These are phyloP conservation scores for Aegotheles bennettii DNA, from an alignment of 2,113 vertebrate species.

Conservation along the genomic window DNA sequence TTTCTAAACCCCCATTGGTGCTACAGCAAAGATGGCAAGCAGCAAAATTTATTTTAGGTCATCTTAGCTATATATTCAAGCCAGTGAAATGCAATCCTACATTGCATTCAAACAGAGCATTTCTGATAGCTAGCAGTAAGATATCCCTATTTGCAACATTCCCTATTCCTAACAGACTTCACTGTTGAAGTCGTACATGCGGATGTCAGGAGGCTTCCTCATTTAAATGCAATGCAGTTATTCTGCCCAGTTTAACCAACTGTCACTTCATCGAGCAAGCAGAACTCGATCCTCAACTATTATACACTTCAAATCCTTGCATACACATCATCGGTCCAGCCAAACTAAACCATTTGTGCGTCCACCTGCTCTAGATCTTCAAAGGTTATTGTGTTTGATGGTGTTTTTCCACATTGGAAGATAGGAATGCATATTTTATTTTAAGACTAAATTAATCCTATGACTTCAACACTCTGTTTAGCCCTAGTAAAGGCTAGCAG, in stretches of 20 bases:
- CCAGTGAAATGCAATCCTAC: neutral
- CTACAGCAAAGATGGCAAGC: neutral
- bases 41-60: neutral
- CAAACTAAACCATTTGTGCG: neutral
- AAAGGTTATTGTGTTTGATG: neutral
- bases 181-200: neutral
- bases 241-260: conserved; percentile 29
- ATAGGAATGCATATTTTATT: neutral
- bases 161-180: neutral
- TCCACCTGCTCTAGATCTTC: neutral
- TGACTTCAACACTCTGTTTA: neutral
- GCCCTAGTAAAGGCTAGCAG: neutral
- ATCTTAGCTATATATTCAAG: neutral
- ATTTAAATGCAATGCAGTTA: conserved; percentile 11
- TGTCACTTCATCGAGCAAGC: neutral
- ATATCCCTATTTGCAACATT: neutral
- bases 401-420: neutral
- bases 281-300: neutral
- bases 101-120: neutral
- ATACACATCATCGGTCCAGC: neutral
- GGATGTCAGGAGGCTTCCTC: neutral
- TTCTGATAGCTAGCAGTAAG: neutral
- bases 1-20: neutral
- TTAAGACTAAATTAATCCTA: neutral
- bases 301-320: neutral